Conservation (phyloP, 2,888 invertebrate species). For the Entomobrya multifasciata region DNA sequence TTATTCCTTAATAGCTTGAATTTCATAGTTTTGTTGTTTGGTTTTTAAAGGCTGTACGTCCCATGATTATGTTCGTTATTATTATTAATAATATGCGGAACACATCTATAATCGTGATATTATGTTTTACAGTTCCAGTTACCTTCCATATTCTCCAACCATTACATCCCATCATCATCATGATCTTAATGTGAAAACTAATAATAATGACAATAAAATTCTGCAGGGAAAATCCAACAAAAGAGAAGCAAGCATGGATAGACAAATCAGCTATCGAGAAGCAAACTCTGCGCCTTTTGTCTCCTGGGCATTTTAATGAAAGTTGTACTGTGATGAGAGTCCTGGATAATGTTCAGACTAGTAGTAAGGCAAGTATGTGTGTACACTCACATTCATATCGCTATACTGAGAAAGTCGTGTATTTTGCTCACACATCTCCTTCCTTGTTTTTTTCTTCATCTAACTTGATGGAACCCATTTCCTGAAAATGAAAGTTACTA, state of each 20-base stretch:
- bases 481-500: constrained; percentile 30
- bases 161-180: neutral
- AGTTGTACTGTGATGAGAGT: constrained; percentile 33
- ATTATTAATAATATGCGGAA: too few relatives aligned
- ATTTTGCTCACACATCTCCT: constrained; percentile 13
- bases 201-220: neutral
- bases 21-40: too few relatives aligned
- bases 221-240: neutral
- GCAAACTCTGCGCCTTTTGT: constrained; percentile 61
- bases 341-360: constrained; percentile 5
- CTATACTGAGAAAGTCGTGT: neutral
- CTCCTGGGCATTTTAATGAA: constrained; percentile 57
- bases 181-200: neutral
- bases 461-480: constrained; percentile 16
- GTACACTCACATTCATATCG: neutral
- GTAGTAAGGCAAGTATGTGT: too few relatives aligned
- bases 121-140: neutral
- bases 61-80: too few relatives aligned
- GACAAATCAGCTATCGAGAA: constrained; percentile 41
- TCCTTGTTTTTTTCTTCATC: constrained; percentile 38
- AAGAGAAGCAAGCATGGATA: neutral
- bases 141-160: neutral
- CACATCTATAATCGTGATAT: neutral
- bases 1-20: too few relatives aligned
- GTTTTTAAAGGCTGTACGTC: too few relatives aligned